phyloP scores from a whole-genome alignment of 2,113 vertebrate species.

The Agelaius phoeniceus region DNA sequence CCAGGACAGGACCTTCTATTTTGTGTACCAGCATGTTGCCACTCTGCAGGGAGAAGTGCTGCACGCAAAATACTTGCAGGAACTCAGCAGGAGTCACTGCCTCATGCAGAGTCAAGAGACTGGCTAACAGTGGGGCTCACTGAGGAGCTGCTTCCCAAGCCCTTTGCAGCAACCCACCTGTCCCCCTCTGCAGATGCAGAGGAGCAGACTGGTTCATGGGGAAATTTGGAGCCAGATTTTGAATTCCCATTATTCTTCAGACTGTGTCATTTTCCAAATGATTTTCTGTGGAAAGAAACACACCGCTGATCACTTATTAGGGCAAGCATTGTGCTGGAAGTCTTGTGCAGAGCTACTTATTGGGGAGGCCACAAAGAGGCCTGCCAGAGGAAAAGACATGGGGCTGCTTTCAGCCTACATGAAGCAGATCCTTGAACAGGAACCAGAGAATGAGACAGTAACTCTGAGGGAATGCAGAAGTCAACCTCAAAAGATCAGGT shows the following conservation, averaged over 20 bases:
- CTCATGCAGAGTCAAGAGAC: background rate
- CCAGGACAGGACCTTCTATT: background rate
- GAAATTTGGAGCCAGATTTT: background rate
- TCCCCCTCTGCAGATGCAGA: background rate
- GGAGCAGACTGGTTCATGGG: background rate
- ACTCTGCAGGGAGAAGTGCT: background rate
- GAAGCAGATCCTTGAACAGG: background rate
- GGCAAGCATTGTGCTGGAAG: background rate
- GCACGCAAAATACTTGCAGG: background rate
- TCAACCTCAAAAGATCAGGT: conserved; percentile 20
- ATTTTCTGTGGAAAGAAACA: background rate
- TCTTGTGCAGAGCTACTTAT: background rate
- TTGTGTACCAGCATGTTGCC: background rate
- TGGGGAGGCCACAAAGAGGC: background rate
- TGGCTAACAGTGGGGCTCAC: background rate
- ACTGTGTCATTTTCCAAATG: background rate
- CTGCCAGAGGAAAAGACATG: background rate
- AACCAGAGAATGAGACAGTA: background rate
- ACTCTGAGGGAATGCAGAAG: background rate
- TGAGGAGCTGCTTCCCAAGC: background rate
- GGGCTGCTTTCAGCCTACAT: background rate
- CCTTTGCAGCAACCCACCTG: background rate
- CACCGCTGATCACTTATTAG: background rate
- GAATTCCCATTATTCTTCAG: background rate
- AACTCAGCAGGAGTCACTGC: background rate